phyloP scores from a whole-genome alignment of 2,888 invertebrate species.

The Brachynemurus nebulosus region DNA sequence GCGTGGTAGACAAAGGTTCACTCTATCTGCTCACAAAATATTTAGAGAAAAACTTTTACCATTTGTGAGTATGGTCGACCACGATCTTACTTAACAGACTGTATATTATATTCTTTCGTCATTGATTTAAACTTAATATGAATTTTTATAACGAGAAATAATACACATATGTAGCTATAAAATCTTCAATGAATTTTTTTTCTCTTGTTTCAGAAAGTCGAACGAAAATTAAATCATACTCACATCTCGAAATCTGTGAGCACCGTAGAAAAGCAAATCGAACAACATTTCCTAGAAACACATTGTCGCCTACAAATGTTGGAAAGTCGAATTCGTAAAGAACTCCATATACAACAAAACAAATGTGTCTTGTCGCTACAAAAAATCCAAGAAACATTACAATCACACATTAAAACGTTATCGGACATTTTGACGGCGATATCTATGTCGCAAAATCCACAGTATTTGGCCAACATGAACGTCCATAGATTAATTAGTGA shows the following conservation, averaged over 20 bases:
- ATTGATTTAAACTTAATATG: too few relatives aligned
- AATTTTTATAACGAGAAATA: too few relatives aligned
- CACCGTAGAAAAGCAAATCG: constrained; percentile 25
- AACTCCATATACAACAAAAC: constrained; percentile 10
- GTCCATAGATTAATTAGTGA: constrained; percentile 6
- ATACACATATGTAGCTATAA: too few relatives aligned
- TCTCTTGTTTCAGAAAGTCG: constrained; percentile 19
- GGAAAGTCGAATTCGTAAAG: constrained; percentile 33
- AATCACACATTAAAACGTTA: not conserved
- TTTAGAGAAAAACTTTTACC: too few relatives aligned
- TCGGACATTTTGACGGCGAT: not conserved
- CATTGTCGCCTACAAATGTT: constrained; percentile 37
- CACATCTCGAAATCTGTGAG: not conserved
- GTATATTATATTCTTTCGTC: too few relatives aligned
- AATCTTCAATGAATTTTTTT: too few relatives aligned
- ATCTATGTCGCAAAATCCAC: not conserved
- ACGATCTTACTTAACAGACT: too few relatives aligned
- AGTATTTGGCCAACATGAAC: not conserved
- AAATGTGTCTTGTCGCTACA: not conserved
- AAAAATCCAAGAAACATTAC: not conserved
- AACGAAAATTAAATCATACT: constrained; percentile 7
- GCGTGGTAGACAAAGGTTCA: too few relatives aligned
- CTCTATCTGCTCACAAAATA: too few relatives aligned
- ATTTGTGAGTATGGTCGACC: too few relatives aligned
- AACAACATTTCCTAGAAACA: constrained; percentile 38